phyloP scores from a whole-genome alignment of 2,113 vertebrate species.

The Thymallus thymallus region DNA sequence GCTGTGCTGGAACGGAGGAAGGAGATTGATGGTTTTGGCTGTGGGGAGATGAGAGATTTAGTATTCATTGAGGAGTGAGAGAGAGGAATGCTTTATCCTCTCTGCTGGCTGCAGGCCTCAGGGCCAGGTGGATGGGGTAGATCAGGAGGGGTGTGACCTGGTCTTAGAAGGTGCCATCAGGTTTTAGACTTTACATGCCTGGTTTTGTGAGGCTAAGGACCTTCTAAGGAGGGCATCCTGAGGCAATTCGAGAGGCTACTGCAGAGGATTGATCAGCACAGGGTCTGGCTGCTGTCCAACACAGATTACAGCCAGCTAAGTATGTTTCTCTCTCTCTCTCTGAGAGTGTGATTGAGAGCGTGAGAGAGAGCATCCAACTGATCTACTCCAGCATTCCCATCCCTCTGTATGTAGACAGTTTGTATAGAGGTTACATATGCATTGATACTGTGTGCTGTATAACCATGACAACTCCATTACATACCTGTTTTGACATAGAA shows the following conservation, averaged over 20 bases:
- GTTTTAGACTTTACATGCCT: slow-evolving; percentile 37
- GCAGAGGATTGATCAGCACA: not conserved
- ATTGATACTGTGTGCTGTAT: not conserved
- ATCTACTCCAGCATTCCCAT: too few relatives aligned
- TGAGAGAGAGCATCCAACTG: too few relatives aligned
- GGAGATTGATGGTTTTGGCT: slow-evolving; percentile 4
- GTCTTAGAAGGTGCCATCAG: slow-evolving; percentile 58
- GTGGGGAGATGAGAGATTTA: slow-evolving; percentile 49
- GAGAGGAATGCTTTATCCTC: slow-evolving; percentile 35
- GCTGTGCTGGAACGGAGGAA: not conserved
- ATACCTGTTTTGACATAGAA: slow-evolving; percentile 37
- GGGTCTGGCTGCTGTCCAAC: too few relatives aligned
- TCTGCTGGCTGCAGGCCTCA: slow-evolving; percentile 32
- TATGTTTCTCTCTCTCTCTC: too few relatives aligned
- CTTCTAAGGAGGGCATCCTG: slow-evolving; percentile 20
- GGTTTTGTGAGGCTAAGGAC: slow-evolving; percentile 51
- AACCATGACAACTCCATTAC: not conserved
- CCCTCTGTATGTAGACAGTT: too few relatives aligned
- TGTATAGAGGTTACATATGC: too few relatives aligned
- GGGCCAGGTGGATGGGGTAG: slow-evolving; percentile 59
- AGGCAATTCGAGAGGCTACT: slow-evolving; percentile 45
- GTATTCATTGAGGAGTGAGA: slow-evolving; percentile 56
- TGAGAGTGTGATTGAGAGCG: too few relatives aligned
- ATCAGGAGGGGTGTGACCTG: slow-evolving; percentile 37
- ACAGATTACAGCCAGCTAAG: too few relatives aligned